phyloP scores from a whole-genome alignment of 92 coral and sea anemone genomes.

The Palythoa caribaeorum region DNA sequence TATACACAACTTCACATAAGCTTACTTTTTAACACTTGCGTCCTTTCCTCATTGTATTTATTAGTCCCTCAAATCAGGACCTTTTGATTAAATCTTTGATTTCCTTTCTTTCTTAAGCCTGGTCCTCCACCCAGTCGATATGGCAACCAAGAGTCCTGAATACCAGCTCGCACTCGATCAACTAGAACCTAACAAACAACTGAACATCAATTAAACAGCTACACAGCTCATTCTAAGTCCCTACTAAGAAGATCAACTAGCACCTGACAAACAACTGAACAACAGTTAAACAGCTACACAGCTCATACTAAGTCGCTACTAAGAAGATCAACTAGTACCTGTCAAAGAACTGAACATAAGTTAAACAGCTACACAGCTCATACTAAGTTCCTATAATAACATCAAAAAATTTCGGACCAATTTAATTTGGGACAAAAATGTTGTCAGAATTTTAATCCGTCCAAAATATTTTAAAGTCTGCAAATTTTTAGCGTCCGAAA shows the following conservation, averaged over 20 bases:
- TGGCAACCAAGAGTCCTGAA: constrained; percentile 63
- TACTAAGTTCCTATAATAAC: too few relatives aligned
- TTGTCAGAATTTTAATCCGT: too few relatives aligned
- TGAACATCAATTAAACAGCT: not conserved
- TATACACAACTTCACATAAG: too few relatives aligned
- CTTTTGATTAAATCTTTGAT: constrained; percentile 53
- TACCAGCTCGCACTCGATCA: constrained; percentile 66
- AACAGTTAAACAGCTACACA: too few relatives aligned
- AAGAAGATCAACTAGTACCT: too few relatives aligned
- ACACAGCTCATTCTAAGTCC: not conserved
- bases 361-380: too few relatives aligned
- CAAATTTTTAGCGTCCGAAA: too few relatives aligned
- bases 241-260: not conserved
- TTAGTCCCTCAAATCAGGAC: not conserved
- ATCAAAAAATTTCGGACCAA: too few relatives aligned
- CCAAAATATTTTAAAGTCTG: too few relatives aligned
- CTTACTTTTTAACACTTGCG: too few relatives aligned
- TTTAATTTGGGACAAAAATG: not conserved
- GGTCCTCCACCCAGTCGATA: constrained; percentile 68
- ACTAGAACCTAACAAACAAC: constrained; percentile 49
- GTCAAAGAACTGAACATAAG: too few relatives aligned
- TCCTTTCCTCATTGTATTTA: not conserved
- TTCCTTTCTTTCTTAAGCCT: constrained; percentile 63
- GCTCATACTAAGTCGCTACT: not conserved
- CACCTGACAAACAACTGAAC: too few relatives aligned